Evolutionary conservation across 2,113 vertebrate species (phyloP).

Genomic region (Pachyramphus minor): DNA sequence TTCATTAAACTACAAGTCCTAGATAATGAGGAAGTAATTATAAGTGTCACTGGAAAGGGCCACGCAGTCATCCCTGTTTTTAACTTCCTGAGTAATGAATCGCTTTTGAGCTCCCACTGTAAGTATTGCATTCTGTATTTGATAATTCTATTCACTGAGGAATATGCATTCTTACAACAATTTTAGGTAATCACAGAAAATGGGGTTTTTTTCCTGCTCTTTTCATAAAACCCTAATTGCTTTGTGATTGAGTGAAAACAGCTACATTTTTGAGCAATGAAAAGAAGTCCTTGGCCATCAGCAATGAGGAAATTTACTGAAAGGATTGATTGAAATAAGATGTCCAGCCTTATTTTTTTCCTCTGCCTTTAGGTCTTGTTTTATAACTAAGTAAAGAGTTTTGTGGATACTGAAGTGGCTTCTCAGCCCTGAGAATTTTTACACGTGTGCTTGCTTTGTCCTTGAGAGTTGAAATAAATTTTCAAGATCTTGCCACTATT

Average conservation of each 20-base stretch:
- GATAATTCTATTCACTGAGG: not conserved
- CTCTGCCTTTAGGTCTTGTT: not conserved
- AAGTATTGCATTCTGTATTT: conserved; percentile 47
- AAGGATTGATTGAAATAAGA: not conserved
- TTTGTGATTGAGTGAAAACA: not conserved
- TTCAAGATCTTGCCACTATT: not conserved
- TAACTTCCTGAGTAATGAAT: conserved; percentile 72
- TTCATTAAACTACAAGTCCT: conserved; percentile 82
- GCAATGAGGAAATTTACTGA: not conserved
- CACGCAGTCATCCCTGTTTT: conserved; percentile 82
- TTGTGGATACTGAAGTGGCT: not conserved
- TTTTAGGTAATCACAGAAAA: not conserved
- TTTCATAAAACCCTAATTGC: not conserved
- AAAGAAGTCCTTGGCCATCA: not conserved
- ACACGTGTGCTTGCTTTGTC: not conserved
- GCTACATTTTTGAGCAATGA: not conserved
- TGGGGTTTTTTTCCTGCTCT: not conserved
- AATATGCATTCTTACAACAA: not conserved
- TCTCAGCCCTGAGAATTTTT: not conserved
- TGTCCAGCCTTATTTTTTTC: not conserved
- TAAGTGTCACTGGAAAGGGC: conserved; percentile 75
- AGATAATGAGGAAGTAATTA: conserved; percentile 77
- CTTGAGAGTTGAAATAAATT: not conserved
- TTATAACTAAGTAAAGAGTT: not conserved
- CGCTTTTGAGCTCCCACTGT: conserved; percentile 63